These are phyloP conservation scores for Hyposmocoma kahamanoa DNA, from an alignment of 1,140 invertebrate species.

Conservation along the genomic window DNA sequence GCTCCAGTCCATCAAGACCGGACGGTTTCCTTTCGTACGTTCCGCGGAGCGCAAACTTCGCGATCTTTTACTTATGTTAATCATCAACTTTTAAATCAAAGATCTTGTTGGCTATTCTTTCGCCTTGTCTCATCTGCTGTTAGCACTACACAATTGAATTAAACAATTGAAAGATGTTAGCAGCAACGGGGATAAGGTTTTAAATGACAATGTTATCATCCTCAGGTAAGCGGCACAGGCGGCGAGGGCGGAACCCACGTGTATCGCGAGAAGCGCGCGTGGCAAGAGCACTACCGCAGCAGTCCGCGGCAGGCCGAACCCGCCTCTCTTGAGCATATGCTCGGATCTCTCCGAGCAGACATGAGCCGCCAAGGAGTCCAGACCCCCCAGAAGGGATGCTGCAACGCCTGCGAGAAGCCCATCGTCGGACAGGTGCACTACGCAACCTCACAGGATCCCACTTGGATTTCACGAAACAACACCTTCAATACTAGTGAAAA, in stretches of 20 bases:
- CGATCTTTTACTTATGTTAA: slow-evolving; percentile 24
- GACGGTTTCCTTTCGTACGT: slow-evolving; percentile 55
- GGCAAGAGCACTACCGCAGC: slow-evolving; percentile 67
- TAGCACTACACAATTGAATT: too few species aligned
- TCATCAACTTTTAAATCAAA: too few species aligned
- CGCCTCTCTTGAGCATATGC: slow-evolving; percentile 70
- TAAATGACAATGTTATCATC: slow-evolving; percentile 17
- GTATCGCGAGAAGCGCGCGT: slow-evolving; percentile 57
- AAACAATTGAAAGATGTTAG: too few species aligned
- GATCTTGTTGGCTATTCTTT: too few species aligned
- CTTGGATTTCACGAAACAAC: background rate
- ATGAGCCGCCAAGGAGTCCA: slow-evolving; percentile 98
- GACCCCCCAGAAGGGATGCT: slow-evolving; percentile 98
- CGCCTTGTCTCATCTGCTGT: too few species aligned
- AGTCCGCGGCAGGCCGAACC: slow-evolving; percentile 59
- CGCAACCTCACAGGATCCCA: background rate
- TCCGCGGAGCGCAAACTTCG: slow-evolving; percentile 10
- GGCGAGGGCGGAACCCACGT: slow-evolving; percentile 54
- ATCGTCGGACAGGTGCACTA: slow-evolving; percentile 93
- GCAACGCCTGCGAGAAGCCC: slow-evolving; percentile 97
- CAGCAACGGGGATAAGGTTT: too few species aligned
- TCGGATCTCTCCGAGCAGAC: slow-evolving; percentile 88
- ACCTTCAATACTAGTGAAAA: background rate
- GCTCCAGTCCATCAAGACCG: slow-evolving; percentile 46
- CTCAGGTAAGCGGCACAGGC: slow-evolving; percentile 54